Conservation (phyloP, 2,797 vertebrate genomes). For the Discoglossus pictus region DNA sequence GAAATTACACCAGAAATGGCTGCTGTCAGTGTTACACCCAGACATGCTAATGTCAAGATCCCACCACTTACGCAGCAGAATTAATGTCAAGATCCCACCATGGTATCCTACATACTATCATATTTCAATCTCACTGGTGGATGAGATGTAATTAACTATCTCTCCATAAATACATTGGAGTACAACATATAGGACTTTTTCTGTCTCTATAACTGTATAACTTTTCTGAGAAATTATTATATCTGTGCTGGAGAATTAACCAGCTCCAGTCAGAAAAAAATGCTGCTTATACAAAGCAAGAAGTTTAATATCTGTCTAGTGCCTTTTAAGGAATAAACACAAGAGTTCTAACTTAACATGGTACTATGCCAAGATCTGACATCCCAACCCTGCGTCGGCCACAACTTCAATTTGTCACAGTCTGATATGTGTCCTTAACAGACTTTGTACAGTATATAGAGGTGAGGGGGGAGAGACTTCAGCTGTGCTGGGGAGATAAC, state of each 20-base stretch:
- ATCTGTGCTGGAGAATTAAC: too few relatives aligned
- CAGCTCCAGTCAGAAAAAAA: too few relatives aligned
- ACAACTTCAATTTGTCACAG: neutral
- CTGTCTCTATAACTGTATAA: too few relatives aligned
- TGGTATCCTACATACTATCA: too few relatives aligned
- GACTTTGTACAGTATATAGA: neutral
- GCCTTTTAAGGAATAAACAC: constrained; percentile 42
- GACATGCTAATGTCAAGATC: constrained; percentile 6
- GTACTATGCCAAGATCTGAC: constrained; percentile 7
- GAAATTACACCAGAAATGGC: neutral
- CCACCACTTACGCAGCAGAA: neutral
- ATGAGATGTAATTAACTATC: too few relatives aligned
- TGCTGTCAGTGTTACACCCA: too few relatives aligned
- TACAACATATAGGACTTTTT: too few relatives aligned
- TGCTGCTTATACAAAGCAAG: too few relatives aligned
- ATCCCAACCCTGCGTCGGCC: too few relatives aligned
- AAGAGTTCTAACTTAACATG: constrained; percentile 8
- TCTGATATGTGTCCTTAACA: neutral
- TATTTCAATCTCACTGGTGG: too few relatives aligned
- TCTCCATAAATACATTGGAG: too few relatives aligned
- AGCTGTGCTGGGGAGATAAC: constrained; percentile 27
- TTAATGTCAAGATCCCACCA: neutral
- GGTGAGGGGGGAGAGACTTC: neutral
- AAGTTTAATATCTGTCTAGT: neutral
- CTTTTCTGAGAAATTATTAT: too few relatives aligned